These are phyloP conservation scores for Numenius arquata DNA, from an alignment of 2,113 vertebrate species.

Conservation along the genomic window DNA sequence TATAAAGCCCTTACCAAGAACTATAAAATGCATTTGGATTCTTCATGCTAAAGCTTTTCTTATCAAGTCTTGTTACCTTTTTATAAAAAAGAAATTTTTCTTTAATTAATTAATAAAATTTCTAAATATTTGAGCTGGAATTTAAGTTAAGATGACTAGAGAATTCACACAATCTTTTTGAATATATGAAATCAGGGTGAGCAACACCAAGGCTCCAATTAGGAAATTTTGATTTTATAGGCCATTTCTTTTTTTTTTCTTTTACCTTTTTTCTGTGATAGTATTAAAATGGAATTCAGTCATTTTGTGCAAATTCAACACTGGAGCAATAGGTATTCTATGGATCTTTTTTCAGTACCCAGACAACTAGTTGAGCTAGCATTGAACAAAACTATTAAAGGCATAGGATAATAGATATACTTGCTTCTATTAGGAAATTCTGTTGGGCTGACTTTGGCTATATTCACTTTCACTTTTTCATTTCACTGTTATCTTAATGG, in stretches of 20 bases:
- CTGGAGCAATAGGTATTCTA: not conserved
- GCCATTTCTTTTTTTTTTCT: not conserved
- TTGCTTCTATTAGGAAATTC: not conserved
- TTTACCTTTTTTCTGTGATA: fast-evolving
- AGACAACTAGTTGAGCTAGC: not conserved
- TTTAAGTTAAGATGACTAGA: not conserved
- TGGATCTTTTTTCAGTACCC: not conserved
- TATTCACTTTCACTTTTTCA: not conserved
- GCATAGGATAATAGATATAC: not conserved
- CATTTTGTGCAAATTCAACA: not conserved
- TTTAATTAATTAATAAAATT: not conserved
- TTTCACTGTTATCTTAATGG: not conserved
- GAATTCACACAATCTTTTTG: not conserved
- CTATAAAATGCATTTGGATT: not conserved
- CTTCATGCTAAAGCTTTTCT: not conserved
- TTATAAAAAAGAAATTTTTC: not conserved
- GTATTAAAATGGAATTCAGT: not conserved
- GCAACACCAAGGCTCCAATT: not conserved
- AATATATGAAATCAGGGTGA: not conserved
- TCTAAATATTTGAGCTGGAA: not conserved
- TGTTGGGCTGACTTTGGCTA: not conserved
- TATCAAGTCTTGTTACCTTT: not conserved
- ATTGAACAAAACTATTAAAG: not conserved
- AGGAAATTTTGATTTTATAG: not conserved
- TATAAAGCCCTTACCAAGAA: not conserved